Evolutionary conservation across 2,888 invertebrate species (phyloP).

Genomic region (Shargacucullia verbasci): DNA sequence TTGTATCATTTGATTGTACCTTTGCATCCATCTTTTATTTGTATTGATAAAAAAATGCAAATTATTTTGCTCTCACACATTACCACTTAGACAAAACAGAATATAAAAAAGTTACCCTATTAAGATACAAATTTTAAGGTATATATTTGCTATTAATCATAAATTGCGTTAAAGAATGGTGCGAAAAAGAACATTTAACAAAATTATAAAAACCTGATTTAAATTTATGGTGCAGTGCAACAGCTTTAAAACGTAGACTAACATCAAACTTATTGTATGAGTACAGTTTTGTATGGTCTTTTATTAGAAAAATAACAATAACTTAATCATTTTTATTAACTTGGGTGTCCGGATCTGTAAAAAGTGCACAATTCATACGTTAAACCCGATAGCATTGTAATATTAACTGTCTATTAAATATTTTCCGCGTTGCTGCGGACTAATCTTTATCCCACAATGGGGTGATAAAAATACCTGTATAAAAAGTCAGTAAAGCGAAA

Average conservation of each 20-base stretch:
- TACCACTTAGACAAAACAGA: too few relatives aligned
- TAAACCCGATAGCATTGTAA: conserved; percentile 67
- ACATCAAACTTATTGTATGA: too few relatives aligned
- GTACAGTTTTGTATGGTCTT: not conserved
- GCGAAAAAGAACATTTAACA: too few relatives aligned
- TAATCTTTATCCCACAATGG: conserved; percentile 78
- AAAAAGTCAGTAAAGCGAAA: conserved; percentile 60
- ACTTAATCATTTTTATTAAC: conserved; percentile 63
- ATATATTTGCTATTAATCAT: too few relatives aligned
- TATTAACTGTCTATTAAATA: conserved; percentile 82
- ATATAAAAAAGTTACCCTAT: too few relatives aligned
- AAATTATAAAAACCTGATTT: too few relatives aligned
- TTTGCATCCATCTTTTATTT: conserved; percentile 14
- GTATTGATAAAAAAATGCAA: too few relatives aligned
- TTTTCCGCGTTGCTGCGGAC: conserved; percentile 80
- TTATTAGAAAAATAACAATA: conserved; percentile 54
- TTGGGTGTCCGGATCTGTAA: conserved; percentile 58
- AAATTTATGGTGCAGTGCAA: too few relatives aligned
- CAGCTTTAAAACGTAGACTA: too few relatives aligned
- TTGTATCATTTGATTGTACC: conserved; percentile 25
- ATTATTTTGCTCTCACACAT: too few relatives aligned
- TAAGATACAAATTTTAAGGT: too few relatives aligned
- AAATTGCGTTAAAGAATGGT: too few relatives aligned
- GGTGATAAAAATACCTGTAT: conserved; percentile 79
- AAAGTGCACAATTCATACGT: conserved; percentile 65